A percentile compares a stretch with the other conserved stretches of the same genome.
phyloP scores from a whole-genome alignment of 2,797 vertebrate genomes.

The Allobates femoralis region DNA sequence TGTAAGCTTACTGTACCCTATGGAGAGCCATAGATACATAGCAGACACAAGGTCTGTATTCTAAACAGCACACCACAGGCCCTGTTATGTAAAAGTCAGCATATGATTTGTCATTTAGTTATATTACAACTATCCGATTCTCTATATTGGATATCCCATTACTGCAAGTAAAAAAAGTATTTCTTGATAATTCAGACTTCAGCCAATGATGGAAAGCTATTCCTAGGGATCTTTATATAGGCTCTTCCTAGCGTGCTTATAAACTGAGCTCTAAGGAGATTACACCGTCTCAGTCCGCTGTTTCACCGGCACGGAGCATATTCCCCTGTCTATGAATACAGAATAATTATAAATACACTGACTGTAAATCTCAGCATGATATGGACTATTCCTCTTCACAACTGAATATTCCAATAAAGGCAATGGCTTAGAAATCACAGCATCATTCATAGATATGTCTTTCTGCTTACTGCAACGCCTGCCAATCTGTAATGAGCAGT shows the following conservation, averaged over 20 bases:
- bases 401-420: conserved; percentile 40
- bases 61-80: not conserved
- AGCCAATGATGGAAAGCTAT: conserved; percentile 20
- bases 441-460: conserved; percentile 41
- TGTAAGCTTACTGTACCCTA: no score
- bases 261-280: conserved; percentile 23
- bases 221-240: conserved; percentile 13
- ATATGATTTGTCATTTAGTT: conserved; percentile 26
- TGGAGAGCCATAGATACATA: no score
- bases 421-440: conserved; percentile 41
- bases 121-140: conserved; percentile 9
- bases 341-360: conserved; percentile 32
- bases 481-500: conserved; percentile 63
- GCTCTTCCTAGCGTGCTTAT: not conserved
- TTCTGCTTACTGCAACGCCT: conserved; percentile 19
- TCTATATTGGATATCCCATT: conserved; percentile 38
- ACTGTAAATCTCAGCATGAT: conserved; percentile 18
- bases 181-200: conserved; percentile 16
- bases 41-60: not conserved
- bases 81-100: not conserved
- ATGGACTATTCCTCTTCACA: conserved; percentile 10
- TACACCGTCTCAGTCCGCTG: not conserved
- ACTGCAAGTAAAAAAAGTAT: conserved; percentile 27
- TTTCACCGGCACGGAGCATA: not conserved
- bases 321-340: conserved; percentile 30